These are phyloP conservation scores for Ophion obscuratus DNA, from an alignment of 2,888 invertebrate species.

Conservation along the genomic window DNA sequence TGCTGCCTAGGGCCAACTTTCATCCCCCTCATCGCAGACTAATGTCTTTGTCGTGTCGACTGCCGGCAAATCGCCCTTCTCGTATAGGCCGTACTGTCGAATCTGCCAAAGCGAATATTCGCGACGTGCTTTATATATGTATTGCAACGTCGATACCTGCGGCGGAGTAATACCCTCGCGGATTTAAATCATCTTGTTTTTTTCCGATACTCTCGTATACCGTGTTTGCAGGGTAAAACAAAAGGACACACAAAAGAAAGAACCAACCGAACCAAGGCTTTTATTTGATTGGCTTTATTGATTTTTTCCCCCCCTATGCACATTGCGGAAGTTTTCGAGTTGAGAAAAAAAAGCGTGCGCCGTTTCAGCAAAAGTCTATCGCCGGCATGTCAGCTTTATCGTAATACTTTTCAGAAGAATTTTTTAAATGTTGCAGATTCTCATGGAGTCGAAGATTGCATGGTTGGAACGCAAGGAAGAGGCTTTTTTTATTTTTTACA, in stretches of 20 bases:
- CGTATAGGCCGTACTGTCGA: slow-evolving; percentile 61
- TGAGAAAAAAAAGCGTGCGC: not conserved
- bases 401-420: not conserved
- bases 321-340: not conserved
- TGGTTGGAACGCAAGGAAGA: no score
- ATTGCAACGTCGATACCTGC: slow-evolving; percentile 17
- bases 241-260: not conserved
- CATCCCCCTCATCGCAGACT: slow-evolving; percentile 68
- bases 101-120: slow-evolving; percentile 36
- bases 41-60: slow-evolving; percentile 83
- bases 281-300: not conserved
- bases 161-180: not conserved
- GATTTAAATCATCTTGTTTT: slow-evolving; percentile 42
- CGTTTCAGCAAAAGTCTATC: not conserved
- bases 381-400: not conserved
- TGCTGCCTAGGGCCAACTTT: slow-evolving; percentile 51
- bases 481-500: no score
- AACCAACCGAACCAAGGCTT: not conserved
- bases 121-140: not conserved
- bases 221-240: not conserved
- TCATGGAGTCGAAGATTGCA: no score
- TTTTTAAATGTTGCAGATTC: not conserved
- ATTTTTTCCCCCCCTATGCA: not conserved
- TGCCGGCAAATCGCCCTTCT: slow-evolving; percentile 81
- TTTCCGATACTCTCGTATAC: slow-evolving; percentile 12